Conservation (phyloP, 2,888 invertebrate species). For the Drosophila koepferae region DNA sequence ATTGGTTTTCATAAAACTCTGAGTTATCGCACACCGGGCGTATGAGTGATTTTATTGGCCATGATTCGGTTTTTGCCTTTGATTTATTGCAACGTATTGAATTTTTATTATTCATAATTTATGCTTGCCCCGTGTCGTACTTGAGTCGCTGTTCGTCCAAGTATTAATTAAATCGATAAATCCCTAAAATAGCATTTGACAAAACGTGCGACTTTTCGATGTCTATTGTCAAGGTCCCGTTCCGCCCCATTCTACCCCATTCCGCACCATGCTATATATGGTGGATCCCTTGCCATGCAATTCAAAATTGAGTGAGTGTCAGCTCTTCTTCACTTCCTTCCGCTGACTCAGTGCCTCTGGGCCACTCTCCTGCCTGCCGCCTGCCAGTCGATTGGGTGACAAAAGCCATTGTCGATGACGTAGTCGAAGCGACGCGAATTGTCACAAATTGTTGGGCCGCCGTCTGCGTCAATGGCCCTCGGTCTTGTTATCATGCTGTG, state of each 20-base stretch:
- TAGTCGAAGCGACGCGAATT: constrained; percentile 28
- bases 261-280: no score
- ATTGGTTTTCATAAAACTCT: constrained; percentile 44
- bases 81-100: constrained; percentile 5
- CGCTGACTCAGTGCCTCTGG: constrained; percentile 2
- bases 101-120: constrained; percentile 26
- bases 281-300: constrained; percentile 11
- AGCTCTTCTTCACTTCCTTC: constrained; percentile 46
- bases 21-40: constrained; percentile 36
- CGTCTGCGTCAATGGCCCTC: constrained; percentile 39
- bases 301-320: constrained; percentile 46
- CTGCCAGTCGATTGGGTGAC: constrained; percentile 31
- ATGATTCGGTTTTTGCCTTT: not conserved
- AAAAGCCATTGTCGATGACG: constrained; percentile 24
- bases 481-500: constrained; percentile 22
- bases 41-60: constrained; percentile 41
- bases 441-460: constrained; percentile 62
- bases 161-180: constrained; percentile 70
- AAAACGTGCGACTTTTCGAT: constrained; percentile 61
- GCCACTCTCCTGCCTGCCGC: not conserved
- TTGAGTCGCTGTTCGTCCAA: constrained; percentile 14
- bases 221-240: constrained; percentile 34
- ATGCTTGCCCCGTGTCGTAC: constrained; percentile 14
- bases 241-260: no score
- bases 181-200: constrained; percentile 69